Evolutionary conservation across 2,888 invertebrate genomes (phyloP).

Genomic region (Odontocerum albicorne): DNA sequence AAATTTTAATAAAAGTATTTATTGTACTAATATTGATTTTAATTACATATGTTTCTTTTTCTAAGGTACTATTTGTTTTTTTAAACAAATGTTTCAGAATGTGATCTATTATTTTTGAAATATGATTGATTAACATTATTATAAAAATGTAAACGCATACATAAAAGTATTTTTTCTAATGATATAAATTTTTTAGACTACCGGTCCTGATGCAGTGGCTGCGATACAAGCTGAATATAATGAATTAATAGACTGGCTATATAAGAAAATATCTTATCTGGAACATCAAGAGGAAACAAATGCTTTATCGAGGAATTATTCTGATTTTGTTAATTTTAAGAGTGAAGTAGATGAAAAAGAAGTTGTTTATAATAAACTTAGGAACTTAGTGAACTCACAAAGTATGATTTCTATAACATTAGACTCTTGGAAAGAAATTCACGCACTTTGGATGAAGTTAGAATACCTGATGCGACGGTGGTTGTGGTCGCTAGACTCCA

Average conservation of each 20-base stretch:
- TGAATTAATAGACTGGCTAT: constrained; percentile 79
- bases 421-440: constrained; percentile 84
- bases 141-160: background rate
- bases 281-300: constrained; percentile 77
- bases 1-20: background rate
- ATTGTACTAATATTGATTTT: background rate
- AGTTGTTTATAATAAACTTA: constrained; percentile 73
- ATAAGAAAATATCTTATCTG: constrained; percentile 73
- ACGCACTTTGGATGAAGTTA: constrained; percentile 78
- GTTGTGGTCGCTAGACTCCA: constrained; percentile 86
- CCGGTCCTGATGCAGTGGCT: constrained; percentile 71
- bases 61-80: too few relatives aligned
- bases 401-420: constrained; percentile 79
- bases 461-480: constrained; percentile 79
- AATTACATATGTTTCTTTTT: too few relatives aligned
- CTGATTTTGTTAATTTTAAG: constrained; percentile 79
- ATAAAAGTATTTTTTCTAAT: background rate
- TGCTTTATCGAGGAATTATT: constrained; percentile 75
- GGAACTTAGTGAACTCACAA: constrained; percentile 77
- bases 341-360: constrained; percentile 75
- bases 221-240: constrained; percentile 81
- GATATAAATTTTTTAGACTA: constrained; percentile 61
- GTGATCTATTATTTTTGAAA: background rate
- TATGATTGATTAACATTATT: background rate
- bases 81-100: background rate